A percentile compares a stretch with the other conserved stretches of the same genome.
These are phyloP conservation scores for Synchiropus splendidus DNA, from an alignment of 2,113 vertebrate genomes.

Conservation along the genomic window DNA sequence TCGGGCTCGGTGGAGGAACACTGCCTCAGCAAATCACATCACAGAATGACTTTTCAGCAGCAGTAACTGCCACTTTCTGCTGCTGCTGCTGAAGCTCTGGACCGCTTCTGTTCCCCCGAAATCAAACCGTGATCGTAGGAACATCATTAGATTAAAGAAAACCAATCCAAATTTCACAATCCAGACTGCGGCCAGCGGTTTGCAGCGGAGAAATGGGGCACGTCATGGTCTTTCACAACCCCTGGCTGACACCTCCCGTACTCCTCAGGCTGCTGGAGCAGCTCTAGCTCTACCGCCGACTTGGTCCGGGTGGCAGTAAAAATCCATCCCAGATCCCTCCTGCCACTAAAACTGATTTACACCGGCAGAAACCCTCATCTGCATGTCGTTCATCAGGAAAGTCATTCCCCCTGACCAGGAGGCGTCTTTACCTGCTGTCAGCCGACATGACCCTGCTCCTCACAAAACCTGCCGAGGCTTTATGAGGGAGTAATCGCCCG, in stretches of 20 bases:
- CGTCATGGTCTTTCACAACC: constrained; percentile 17
- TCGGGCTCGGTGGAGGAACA: constrained; percentile 39
- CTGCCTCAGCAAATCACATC: constrained; percentile 61
- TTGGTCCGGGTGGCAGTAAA: constrained; percentile 47
- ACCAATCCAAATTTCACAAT: constrained; percentile 38
- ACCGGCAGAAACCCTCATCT: constrained; percentile 82
- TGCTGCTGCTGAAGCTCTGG: constrained; percentile 29
- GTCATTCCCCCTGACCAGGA: constrained; percentile 80
- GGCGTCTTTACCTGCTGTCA: constrained; percentile 69
- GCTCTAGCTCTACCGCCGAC: constrained; percentile 34
- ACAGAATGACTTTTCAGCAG: constrained; percentile 45
- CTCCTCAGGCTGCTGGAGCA: constrained; percentile 27
- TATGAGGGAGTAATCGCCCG: constrained; percentile 72
- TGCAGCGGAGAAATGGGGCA: constrained; percentile 21
- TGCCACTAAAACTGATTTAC: constrained; percentile 94
- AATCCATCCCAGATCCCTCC: constrained; percentile 47
- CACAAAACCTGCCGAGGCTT: constrained; percentile 70
- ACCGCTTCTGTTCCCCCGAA: constrained; percentile 40
- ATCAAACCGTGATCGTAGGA: constrained; percentile 41
- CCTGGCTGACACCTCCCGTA: constrained; percentile 11
- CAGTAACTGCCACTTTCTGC: constrained; percentile 44
- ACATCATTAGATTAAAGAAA: constrained; percentile 47
- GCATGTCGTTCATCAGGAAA: constrained; percentile 85
- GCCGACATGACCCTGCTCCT: constrained; percentile 74
- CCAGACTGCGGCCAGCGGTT: constrained; percentile 9